A percentile compares a stretch with the other conserved stretches of the same genome.
These are phyloP conservation scores for Aptenodytes forsteri DNA, from an alignment of 2,113 vertebrate species.

Conservation along the genomic window DNA sequence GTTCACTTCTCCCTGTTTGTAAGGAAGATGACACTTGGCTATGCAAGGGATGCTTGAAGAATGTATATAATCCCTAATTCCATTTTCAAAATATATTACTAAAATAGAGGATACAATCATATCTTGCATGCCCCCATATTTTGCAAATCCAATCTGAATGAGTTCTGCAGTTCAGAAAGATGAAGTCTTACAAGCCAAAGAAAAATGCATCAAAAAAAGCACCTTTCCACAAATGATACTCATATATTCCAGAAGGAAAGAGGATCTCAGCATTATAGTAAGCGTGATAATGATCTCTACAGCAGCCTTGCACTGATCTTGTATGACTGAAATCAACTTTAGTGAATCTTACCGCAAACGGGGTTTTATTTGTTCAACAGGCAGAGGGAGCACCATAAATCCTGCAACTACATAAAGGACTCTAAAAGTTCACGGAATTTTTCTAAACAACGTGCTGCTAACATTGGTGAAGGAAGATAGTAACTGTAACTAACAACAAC, in stretches of 20 bases:
- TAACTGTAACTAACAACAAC: not conserved
- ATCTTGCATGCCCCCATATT: not conserved
- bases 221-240: not conserved
- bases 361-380: not conserved
- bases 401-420: not conserved
- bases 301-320: not conserved
- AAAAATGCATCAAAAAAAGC: not conserved
- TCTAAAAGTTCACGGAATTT: accelerated
- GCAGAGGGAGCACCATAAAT: not conserved
- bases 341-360: not conserved
- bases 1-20: not conserved
- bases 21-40: not conserved
- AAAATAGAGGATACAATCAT: not conserved
- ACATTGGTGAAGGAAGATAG: not conserved
- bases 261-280: not conserved
- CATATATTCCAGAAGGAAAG: not conserved
- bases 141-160: not conserved
- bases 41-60: not conserved
- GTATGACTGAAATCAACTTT: not conserved
- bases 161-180: not conserved
- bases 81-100: not conserved
- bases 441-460: not conserved
- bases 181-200: not conserved
- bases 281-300: not conserved
- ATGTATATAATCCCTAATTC: not conserved